Evolutionary conservation across 2,888 invertebrate species (phyloP).

Genomic region (Dryobota labecula): DNA sequence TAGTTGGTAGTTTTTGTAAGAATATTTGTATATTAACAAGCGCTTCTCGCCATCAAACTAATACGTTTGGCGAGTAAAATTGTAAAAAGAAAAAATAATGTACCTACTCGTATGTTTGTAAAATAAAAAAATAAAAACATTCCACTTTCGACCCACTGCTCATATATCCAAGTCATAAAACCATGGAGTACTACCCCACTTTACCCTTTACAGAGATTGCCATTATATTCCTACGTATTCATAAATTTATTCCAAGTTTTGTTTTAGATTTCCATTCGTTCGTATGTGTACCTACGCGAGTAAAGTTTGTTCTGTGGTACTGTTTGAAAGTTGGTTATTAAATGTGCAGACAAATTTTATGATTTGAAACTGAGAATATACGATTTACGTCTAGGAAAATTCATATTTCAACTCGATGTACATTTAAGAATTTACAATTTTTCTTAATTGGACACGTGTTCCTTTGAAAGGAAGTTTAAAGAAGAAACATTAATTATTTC

Average conservation of each 20-base stretch:
- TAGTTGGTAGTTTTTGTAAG: too few relatives aligned
- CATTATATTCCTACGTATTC: conserved; percentile 33
- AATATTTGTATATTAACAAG: too few relatives aligned
- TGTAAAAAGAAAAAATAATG: too few relatives aligned
- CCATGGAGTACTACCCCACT: not conserved
- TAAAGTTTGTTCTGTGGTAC: conserved; percentile 11
- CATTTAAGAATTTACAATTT: not conserved
- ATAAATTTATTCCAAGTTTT: conserved; percentile 32
- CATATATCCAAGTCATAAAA: conserved; percentile 36
- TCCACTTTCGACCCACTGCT: conserved; percentile 18
- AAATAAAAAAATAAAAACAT: too few relatives aligned
- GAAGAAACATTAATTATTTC: not conserved
- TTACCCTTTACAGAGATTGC: not conserved
- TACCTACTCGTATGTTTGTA: too few relatives aligned
- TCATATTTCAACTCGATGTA: not conserved
- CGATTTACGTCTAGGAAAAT: not conserved
- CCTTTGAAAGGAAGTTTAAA: not conserved
- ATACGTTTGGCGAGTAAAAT: too few relatives aligned
- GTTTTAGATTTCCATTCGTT: conserved; percentile 35
- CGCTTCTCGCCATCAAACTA: too few relatives aligned
- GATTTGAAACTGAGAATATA: not conserved
- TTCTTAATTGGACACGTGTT: not conserved
- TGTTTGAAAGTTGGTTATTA: conserved; percentile 15
- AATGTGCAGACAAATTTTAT: not conserved
- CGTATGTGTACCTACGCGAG: not conserved